Conservation (phyloP, 2,888 invertebrate species). For the Notocelia uddmanniana region DNA sequence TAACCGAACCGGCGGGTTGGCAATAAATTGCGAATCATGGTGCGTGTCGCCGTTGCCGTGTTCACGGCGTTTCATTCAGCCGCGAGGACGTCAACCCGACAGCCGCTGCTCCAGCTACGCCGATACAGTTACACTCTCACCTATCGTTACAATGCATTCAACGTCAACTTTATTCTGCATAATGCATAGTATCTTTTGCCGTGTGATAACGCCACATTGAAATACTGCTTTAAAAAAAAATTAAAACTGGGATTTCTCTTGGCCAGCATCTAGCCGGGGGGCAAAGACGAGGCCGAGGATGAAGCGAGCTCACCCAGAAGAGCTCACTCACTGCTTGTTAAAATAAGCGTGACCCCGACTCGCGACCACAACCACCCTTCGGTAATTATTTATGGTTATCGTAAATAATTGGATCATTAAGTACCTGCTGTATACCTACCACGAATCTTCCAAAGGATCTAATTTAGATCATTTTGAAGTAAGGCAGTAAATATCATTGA, state of each 20-base stretch:
- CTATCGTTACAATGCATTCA: neutral
- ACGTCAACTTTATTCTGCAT: neutral
- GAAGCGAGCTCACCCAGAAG: no score
- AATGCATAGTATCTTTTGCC: neutral
- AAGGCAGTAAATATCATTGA: no score
- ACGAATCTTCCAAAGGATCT: no score
- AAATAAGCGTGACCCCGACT: neutral
- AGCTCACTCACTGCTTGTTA: no score
- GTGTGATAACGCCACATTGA: neutral
- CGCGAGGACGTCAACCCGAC: constrained; percentile 47
- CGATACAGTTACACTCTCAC: constrained; percentile 4
- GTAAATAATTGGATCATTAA: constrained; percentile 1
- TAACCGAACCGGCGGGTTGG: constrained; percentile 61
- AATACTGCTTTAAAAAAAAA: no score
- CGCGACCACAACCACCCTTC: no score
- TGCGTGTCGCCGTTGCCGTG: constrained; percentile 75
- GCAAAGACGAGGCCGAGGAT: no score
- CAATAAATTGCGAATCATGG: constrained; percentile 74
- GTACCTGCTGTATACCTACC: no score
- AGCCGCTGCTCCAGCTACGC: neutral
- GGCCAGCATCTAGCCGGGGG: no score
- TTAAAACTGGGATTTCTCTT: no score
- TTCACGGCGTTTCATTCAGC: constrained; percentile 57
- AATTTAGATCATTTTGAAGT: neutral
- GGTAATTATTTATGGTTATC: neutral